Conservation (phyloP, 1,140 invertebrate species). For the Formica selysi region DNA sequence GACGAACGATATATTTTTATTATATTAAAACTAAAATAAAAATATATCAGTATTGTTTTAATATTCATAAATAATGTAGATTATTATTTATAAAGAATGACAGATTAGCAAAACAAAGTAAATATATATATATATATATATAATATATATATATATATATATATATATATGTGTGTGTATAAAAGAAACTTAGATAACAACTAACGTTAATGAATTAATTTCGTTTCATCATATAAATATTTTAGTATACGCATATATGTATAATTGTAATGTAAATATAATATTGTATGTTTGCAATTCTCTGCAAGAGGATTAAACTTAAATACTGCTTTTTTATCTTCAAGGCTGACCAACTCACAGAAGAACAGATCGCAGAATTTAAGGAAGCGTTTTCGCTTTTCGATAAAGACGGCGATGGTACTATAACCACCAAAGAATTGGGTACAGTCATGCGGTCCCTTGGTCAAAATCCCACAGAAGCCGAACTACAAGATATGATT, state of each 20-base stretch:
- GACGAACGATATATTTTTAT: neutral
- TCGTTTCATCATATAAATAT: neutral
- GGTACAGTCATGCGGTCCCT: constrained; percentile 99
- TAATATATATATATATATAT: neutral
- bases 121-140: neutral
- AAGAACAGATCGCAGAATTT: constrained; percentile 99
- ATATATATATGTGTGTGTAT: too few relatives aligned
- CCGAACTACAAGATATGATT: constrained; percentile 99
- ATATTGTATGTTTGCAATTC: neutral
- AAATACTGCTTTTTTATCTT: constrained; percentile 58
- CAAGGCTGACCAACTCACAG: constrained; percentile 98
- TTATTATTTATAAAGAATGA: too few relatives aligned
- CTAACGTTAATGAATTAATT: neutral
- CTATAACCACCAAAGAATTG: constrained; percentile 99
- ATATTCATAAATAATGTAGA: neutral
- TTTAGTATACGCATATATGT: neutral
- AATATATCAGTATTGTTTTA: neutral
- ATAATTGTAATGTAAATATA: neutral
- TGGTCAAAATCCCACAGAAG: constrained; percentile 99
- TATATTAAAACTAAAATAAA: neutral
- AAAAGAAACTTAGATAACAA: neutral
- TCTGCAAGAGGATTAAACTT: neutral
- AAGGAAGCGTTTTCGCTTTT: constrained; percentile 99
- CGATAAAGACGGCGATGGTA: constrained; percentile 99
- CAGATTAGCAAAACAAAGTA: neutral